Evolutionary conservation across 2,113 vertebrate species (phyloP).

Genomic region (Myodes glareolus): DNA sequence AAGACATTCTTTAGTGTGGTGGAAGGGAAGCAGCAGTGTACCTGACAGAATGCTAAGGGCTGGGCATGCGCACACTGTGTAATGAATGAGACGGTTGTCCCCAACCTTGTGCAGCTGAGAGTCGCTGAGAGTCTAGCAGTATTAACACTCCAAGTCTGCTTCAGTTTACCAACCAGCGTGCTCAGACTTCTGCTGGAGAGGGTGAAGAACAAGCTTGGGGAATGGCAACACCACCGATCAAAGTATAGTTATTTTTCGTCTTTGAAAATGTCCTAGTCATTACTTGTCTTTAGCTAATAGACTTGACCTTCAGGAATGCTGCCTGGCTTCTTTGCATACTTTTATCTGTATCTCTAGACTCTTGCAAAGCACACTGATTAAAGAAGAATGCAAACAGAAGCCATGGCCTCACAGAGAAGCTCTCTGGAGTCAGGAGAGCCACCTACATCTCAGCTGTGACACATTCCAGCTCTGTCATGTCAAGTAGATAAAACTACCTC

Average conservation of each 20-base stretch:
- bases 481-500: not conserved
- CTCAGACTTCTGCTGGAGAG: not conserved
- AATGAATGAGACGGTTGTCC: not conserved
- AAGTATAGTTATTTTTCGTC: not conserved
- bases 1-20: not conserved
- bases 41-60: too few species aligned
- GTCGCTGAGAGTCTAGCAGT: not conserved
- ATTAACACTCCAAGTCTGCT: not conserved
- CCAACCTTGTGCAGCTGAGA: not conserved
- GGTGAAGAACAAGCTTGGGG: not conserved
- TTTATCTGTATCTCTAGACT: slow-evolving; percentile 15
- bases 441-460: not conserved
- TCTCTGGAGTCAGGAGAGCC: not conserved
- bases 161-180: not conserved
- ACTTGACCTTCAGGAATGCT: not conserved
- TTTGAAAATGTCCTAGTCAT: not conserved
- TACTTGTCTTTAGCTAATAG: slow-evolving; percentile 7
- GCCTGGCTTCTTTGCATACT: not conserved
- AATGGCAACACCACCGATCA: not conserved
- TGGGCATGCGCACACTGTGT: fast-evolving
- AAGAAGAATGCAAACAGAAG: slow-evolving; percentile 31
- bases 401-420: not conserved
- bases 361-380: not conserved
- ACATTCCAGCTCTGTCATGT: not conserved
- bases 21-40: not conserved